A percentile compares a stretch with the other conserved stretches of the same genome.
Evolutionary conservation across 2,888 invertebrate species (phyloP).

Genomic region (Microctonus aethiopoides): DNA sequence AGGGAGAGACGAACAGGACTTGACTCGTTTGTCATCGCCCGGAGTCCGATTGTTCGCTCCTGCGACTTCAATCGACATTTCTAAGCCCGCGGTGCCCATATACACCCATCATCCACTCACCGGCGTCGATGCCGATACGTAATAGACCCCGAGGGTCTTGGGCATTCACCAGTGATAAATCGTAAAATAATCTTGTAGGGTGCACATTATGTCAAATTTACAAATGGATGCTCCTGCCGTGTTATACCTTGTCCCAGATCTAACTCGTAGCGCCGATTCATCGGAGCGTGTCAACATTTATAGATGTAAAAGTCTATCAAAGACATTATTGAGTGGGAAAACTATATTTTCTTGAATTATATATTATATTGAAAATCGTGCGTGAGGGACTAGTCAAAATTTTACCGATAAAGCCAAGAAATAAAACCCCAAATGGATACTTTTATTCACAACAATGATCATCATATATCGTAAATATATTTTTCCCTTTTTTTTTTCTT

Average conservation of each 20-base stretch:
- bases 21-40: conserved; percentile 62
- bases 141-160: conserved; percentile 49
- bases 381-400: background rate
- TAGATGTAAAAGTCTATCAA: background rate
- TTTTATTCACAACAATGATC: background rate
- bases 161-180: conserved; percentile 60
- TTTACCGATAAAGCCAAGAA: background rate
- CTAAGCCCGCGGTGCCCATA: background rate
- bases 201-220: conserved; percentile 58
- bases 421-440: background rate
- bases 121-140: conserved; percentile 37
- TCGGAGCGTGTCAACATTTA: conserved; percentile 13
- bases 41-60: conserved; percentile 55
- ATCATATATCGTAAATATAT: no score
- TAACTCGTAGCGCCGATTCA: conserved; percentile 9
- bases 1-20: background rate
- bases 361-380: background rate
- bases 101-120: conserved; percentile 8
- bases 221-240: conserved; percentile 44
- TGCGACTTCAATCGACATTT: conserved; percentile 48
- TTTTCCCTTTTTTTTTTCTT: background rate
- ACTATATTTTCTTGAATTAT: background rate
- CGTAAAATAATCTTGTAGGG: conserved; percentile 60
- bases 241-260: background rate
- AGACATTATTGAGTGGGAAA: background rate